Conservation (phyloP, 2,113 vertebrate species). For the Columba livia region DNA sequence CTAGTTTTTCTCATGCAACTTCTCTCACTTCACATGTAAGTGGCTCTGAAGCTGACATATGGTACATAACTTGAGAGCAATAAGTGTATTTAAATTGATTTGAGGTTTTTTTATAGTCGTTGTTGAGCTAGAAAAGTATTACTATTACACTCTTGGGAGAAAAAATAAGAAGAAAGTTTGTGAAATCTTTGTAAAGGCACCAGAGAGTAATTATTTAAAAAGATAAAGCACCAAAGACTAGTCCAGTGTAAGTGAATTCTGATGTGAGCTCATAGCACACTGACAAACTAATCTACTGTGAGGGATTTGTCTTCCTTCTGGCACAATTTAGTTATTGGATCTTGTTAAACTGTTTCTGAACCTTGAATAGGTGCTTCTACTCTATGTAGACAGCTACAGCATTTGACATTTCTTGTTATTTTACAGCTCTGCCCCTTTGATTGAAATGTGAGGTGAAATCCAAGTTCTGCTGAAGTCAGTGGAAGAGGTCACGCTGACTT, state of each 20-base stretch:
- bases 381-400: neutral
- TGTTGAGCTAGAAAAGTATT: neutral
- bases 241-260: neutral
- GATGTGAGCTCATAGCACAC: neutral
- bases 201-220: neutral
- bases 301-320: conserved; percentile 29
- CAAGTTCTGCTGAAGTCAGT: conserved; percentile 30
- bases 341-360: conserved; percentile 61
- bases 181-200: neutral
- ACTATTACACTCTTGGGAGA: neutral
- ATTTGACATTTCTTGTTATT: conserved; percentile 37
- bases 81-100: neutral
- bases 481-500: conserved; percentile 16
- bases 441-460: conserved; percentile 62
- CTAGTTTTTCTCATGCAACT: neutral
- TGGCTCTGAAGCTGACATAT: neutral
- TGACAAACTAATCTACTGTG: conserved; percentile 30
- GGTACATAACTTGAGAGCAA: neutral
- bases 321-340: conserved; percentile 19
- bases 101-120: neutral
- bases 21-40: neutral
- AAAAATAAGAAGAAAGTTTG: neutral
- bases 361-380: conserved; percentile 32
- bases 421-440: conserved; percentile 49
- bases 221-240: neutral